phyloP scores from a whole-genome alignment of 2,113 vertebrate species.

The Typhlomys cinereus region DNA sequence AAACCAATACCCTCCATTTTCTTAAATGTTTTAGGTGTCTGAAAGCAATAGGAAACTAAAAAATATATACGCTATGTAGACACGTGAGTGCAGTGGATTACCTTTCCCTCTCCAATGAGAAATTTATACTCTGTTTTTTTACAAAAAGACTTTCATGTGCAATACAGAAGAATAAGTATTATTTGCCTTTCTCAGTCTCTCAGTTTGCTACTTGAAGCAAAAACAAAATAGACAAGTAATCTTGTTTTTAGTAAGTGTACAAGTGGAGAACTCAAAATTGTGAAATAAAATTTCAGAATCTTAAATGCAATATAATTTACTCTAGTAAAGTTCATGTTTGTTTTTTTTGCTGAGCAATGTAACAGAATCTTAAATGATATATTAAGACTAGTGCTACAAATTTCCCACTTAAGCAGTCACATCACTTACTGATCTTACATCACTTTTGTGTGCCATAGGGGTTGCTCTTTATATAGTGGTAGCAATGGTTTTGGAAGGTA shows the following conservation, averaged over 20 bases:
- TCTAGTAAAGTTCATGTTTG: constrained; percentile 31
- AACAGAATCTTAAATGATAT: constrained; percentile 42
- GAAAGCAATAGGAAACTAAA: background rate
- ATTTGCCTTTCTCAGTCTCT: background rate
- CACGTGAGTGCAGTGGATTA: background rate
- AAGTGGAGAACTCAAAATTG: background rate
- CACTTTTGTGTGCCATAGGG: background rate
- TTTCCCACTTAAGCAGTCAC: too few relatives aligned
- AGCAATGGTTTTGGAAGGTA: background rate
- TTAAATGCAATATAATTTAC: constrained; percentile 45
- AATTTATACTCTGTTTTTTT: background rate
- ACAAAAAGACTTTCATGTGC: background rate
- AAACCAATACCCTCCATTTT: background rate
- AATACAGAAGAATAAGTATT: background rate
- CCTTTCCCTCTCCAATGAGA: background rate
- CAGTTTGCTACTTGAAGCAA: constrained; percentile 37
- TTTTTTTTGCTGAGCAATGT: constrained; percentile 27
- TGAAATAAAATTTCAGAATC: constrained; percentile 27
- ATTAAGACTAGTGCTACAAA: background rate
- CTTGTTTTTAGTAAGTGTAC: background rate
- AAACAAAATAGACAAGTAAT: background rate
- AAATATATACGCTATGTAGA: background rate
- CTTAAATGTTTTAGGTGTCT: background rate
- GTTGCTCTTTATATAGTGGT: background rate
- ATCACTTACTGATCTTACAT: background rate